Base-by-base conservation (phyloP, 2,113 vertebrate genomes). In the Galbula dea region DNA sequence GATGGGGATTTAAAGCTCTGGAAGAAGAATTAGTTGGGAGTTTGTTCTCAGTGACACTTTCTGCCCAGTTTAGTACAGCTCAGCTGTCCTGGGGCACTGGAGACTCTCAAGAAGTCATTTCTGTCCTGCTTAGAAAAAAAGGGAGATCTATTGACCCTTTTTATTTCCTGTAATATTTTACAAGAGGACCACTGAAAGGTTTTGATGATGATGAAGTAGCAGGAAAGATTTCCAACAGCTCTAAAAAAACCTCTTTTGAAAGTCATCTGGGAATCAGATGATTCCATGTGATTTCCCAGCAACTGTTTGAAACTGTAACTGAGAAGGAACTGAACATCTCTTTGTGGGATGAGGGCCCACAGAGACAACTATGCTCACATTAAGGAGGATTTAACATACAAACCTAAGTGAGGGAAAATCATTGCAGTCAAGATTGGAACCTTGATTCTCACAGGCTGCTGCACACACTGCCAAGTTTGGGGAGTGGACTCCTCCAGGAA, bases 211-310 rank as follows among this genome's bases (percentile, higher is more conserved):
- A 61, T 46, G 61, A 57, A 84, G 54, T 11, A 73, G 59, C 46
- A 89, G 74, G 21, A 87, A 89, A 54, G 23, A 39, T 68, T 91
- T 78, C 81, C 51, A 91, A 66, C 36, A 62, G 46, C 65, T 86
- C 57, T 18, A 36, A 62, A 74, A 22, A 5, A 11, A 43, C 41
- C 26, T 34, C 55, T 63, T 81, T 62, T 41, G 21, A 74, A 91
- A 78, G 84, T 27, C 12, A 9, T 72, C 71, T 86, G 69, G 30
- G 84, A 12, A 84, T 81, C 87, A 91, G 71, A 77, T 87, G 90
- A 93, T 80, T 66, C 49, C 82, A 85, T 54, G 32, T 69, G 82
- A 93, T 80, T 73, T 55, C 84, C 54, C 52, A 86, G 62, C 1
- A 80, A 81, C 41, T 29, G 49, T 30, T 12, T 63, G 58, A 49